Conservation (phyloP, 1,140 invertebrate genomes). For the Sitobion miscanthi region DNA sequence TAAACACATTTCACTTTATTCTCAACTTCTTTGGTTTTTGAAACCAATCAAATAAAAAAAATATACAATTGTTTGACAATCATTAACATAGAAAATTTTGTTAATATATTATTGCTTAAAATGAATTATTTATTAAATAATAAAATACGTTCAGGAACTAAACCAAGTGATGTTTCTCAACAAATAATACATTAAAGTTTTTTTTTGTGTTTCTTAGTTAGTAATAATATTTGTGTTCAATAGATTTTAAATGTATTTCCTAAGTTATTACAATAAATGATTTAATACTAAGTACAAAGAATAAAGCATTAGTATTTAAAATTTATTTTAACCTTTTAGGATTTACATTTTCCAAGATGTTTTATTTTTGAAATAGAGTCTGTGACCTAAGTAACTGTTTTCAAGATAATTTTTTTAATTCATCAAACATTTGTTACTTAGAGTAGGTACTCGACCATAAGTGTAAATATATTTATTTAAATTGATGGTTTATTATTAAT, state of each 20-base stretch:
- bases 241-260: not conserved
- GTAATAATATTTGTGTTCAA: not conserved
- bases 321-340: not conserved
- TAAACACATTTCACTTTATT: slow-evolving; percentile 5
- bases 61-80: slow-evolving; percentile 12
- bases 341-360: not conserved
- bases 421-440: not conserved
- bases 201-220: not conserved
- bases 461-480: not conserved
- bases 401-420: not conserved
- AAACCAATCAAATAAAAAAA: slow-evolving; percentile 11
- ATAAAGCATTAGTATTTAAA: not conserved
- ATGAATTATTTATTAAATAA: not conserved
- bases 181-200: not conserved
- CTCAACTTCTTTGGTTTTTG: not conserved
- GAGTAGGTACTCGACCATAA: not conserved
- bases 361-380: not conserved
- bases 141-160: slow-evolving; percentile 27
- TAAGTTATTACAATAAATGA: not conserved
- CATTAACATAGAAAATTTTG: not conserved
- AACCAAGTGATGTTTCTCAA: not conserved
- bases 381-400: not conserved
- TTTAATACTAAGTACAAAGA: not conserved
- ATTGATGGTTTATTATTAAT: not conserved
- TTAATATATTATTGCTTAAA: not conserved